Evolutionary conservation across 2,113 vertebrate species (phyloP), one percentile per base, ranked within the genome.

Genomic region (Naja naja): DNA sequence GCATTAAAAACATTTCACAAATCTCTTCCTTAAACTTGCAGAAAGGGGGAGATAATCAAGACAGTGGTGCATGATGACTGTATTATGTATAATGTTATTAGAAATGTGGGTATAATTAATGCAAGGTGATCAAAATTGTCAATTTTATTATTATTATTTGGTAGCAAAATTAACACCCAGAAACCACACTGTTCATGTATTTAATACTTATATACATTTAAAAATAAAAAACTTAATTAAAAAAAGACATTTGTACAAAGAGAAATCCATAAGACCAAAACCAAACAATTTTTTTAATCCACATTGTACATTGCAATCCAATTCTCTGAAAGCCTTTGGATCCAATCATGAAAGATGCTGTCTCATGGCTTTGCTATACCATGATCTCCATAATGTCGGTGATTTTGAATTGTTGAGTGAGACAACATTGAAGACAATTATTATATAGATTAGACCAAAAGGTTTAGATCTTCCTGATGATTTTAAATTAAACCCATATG

Each of bases 1-100:
- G 39, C 56, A 88, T 52, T 64, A 91, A 88, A 74, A 88, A 91
- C 91, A 64, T 88, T 90, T 91, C 47, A 55, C 56, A 87, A 88
- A 47, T 52, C 34, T n/a, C 47, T 47, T 69, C 56, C 25, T 34
- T 39, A 47, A 39, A 88, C 30, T 56, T 52, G 47, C 52, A 81
- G 53, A 27, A 47, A 34, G 12, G 47, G 49, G 55, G 23, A 39
- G 60, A 85, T 74, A 45, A 85, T 85, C 64, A 89, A 81, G 52
- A 89, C 25, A 45, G 30, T 56, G 2, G 43, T 43, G 43, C 43
- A 43, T 43, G 47, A 49, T 49, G 47, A 49, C 47, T 49, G 47
- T 9, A 43, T 43, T 43, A 43, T 43, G 43, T 43, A 49, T 49
- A 49, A 49, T 49, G 8, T 49, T 49, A 49, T 8, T 9, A 49